phyloP scores from a whole-genome alignment of 2,888 invertebrate genomes.

The Leptinotarsa tumamoca region DNA sequence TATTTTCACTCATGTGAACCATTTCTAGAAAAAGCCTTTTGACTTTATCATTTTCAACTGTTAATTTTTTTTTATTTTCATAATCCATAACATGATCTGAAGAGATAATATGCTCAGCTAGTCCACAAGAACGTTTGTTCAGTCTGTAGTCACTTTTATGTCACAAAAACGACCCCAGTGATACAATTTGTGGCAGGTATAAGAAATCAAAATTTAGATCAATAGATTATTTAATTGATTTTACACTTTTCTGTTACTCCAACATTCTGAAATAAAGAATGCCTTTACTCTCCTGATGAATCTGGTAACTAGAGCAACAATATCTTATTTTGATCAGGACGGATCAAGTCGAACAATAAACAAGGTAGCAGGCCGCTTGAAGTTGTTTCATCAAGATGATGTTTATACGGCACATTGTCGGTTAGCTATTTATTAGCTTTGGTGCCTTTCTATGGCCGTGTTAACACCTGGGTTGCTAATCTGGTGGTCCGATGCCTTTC shows the following conservation, averaged over 20 bases:
- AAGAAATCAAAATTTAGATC: no score
- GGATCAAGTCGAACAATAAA: constrained; percentile 36
- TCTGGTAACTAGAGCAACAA: constrained; percentile 7
- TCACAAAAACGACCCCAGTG: no score
- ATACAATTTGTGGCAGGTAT: no score
- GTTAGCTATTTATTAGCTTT: constrained; percentile 22
- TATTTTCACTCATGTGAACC: no score
- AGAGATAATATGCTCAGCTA: no score
- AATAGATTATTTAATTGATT: neutral
- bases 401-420: constrained; percentile 35
- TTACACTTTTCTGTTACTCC: neutral
- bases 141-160: no score
- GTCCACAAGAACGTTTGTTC: no score
- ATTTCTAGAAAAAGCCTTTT: no score
- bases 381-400: constrained; percentile 36
- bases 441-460: constrained; percentile 47
- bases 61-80: no score
- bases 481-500: constrained; percentile 55
- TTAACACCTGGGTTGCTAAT: constrained; percentile 62
- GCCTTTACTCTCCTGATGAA: neutral
- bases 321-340: constrained; percentile 24
- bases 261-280: no score
- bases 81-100: no score
- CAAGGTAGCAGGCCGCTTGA: constrained; percentile 28
- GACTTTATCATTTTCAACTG: no score